Base-by-base conservation (phyloP, 2,797 vertebrate genomes). In the Muraenolepis orangiensis region DNA sequence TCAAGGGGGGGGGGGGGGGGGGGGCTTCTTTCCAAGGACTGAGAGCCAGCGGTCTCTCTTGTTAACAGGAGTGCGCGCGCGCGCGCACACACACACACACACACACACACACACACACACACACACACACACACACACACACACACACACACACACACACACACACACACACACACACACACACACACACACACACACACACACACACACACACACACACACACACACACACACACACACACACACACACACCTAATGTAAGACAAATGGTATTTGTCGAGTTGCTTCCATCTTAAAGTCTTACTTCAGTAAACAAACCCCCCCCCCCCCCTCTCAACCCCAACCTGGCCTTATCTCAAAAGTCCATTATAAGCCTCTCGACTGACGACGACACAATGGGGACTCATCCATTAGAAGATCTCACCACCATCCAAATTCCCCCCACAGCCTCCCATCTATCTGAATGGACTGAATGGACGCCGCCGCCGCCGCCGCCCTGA, bases 1-100 rank as follows among this genome's bases (percentile, higher is more conserved):
- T 85, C 79, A 75, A 71, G 72, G 64, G 42, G 81, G 82, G 78
- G 30, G 32, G 78, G 30, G 32, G 32, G 70, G 69, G 32, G 36
- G 51, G 29, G 18, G 32, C 70, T 68, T 85, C 87, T 84, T 88
- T 83, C 23, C 72, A 57, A 83, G 81, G 80, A 85, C 82, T 67
- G 26, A 84, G 72, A 84, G 57, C 82, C 82, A 88, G 76, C 40
- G 74, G 76, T 72, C 74, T 72, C 73, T 36, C 6, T 29, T 7
- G 51, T 32, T 76, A 76, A 72, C 12, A 71, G 23, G 51, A 40
- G 46, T 40, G 40, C 40, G 20, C 72, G 68, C 57, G 69, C 71
- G 30, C 29, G 46, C 71, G 34, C 18, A 75, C 69, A 72, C 32
- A 34, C 32, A 34, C 32, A 34, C 32, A 34, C 32, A 34, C 32